Percentiles rank a stretch among this genome's conserved stretches.
Conservation (phyloP, 2,888 invertebrate species). For the Caenorhabditis sp. region DNA sequence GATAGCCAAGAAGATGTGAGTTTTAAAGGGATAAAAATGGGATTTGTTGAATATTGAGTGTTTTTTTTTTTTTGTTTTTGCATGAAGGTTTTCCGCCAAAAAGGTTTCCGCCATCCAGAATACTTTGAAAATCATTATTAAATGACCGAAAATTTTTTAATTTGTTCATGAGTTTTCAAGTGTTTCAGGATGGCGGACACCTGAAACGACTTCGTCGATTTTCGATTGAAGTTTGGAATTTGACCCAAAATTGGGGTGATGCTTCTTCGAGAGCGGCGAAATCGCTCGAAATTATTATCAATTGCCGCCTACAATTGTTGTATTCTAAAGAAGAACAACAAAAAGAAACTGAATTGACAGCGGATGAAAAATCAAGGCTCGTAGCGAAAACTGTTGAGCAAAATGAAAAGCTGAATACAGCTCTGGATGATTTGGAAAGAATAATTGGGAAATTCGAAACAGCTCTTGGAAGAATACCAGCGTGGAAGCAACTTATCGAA, state of each 20-base stretch:
- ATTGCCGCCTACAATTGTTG: constrained; percentile 43
- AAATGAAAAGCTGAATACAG: constrained; percentile 27
- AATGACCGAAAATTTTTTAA: too few relatives aligned
- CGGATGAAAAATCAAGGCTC: constrained; percentile 19
- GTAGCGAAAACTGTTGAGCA: constrained; percentile 28
- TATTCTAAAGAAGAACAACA: constrained; percentile 24
- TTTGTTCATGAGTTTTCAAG: neutral
- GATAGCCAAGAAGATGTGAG: constrained; percentile 61
- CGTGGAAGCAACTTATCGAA: constrained; percentile 45
- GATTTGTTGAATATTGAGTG: neutral
- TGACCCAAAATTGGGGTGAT: constrained; percentile 53
- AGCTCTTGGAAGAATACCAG: constrained; percentile 34
- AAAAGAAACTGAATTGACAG: constrained; percentile 13
- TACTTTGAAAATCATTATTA: neutral
- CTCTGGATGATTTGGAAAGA: constrained; percentile 41
- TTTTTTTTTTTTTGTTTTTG: too few relatives aligned
- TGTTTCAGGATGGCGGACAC: constrained; percentile 33
- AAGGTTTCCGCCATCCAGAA: neutral
- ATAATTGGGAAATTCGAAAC: constrained; percentile 46
- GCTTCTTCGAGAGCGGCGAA: constrained; percentile 26
- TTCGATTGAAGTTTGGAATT: constrained; percentile 58
- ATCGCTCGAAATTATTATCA: constrained; percentile 34
- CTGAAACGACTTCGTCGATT: constrained; percentile 49
- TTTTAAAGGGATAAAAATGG: constrained; percentile 3
- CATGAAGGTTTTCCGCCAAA: too few relatives aligned